Percentiles rank a stretch among this genome's conserved stretches.
Conservation (phyloP, 1,140 invertebrate genomes). For the Drosophila nigrodunni region DNA sequence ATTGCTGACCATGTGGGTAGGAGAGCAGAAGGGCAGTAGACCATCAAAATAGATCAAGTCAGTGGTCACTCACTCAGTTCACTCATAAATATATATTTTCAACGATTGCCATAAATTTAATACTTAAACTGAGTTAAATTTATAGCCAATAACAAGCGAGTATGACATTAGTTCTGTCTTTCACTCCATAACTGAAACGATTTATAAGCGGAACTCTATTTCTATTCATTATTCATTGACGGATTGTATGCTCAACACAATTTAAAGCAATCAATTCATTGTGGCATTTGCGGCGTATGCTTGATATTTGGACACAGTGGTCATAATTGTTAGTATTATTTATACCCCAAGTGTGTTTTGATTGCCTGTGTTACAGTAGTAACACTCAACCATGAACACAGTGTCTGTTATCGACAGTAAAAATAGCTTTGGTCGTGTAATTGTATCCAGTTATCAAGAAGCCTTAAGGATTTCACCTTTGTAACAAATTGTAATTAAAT, state of each 20-base stretch:
- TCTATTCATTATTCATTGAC: constrained; percentile 39
- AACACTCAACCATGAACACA: neutral
- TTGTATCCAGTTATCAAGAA: neutral
- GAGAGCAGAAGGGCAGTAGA: neutral
- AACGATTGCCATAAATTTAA: constrained; percentile 22
- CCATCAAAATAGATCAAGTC: neutral
- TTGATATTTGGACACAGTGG: constrained; percentile 35
- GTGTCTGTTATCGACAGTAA: neutral
- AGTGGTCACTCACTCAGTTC: constrained; percentile 30
- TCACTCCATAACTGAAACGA: neutral
- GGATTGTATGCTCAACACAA: constrained; percentile 43
- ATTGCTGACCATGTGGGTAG: constrained; percentile 2
- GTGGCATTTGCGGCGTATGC: constrained; percentile 46
- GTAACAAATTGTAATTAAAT: constrained; percentile 64
- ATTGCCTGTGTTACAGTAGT: constrained; percentile 27
- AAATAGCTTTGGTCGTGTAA: neutral
- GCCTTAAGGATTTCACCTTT: constrained; percentile 14
- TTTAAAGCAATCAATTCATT: constrained; percentile 24
- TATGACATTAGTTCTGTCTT: neutral
- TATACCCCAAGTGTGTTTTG: constrained; percentile 26
- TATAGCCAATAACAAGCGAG: constrained; percentile 16
- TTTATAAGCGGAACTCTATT: constrained; percentile 9
- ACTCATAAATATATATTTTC: constrained; percentile 25
- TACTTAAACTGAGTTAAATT: constrained; percentile 28
- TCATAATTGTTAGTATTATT: constrained; percentile 41